Evolutionary conservation across 2,113 vertebrate species (phyloP).

Genomic region (Misgurnus anguillicaudatus): DNA sequence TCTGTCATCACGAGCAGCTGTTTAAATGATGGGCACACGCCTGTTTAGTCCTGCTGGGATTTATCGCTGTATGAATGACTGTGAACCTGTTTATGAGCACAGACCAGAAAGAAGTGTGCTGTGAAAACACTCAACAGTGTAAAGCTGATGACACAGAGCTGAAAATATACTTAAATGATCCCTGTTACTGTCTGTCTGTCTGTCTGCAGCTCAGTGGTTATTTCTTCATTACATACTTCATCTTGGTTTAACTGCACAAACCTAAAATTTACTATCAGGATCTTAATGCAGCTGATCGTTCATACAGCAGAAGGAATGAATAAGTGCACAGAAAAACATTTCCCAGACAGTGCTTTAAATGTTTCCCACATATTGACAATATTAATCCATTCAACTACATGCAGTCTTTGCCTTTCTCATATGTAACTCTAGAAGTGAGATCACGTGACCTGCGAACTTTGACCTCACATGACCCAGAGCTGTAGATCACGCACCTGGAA

Average conservation of each 20-base stretch:
- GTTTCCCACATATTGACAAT: not conserved
- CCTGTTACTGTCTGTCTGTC: not conserved
- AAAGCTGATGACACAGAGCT: conserved; percentile 30
- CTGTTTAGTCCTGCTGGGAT: conserved; percentile 47
- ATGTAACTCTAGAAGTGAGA: conserved; percentile 25
- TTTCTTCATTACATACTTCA: no score
- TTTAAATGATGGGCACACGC: not conserved
- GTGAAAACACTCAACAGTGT: conserved; percentile 32
- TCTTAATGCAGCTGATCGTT: no score
- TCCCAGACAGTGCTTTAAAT: no score
- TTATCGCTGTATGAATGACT: conserved; percentile 43
- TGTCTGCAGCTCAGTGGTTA: no score
- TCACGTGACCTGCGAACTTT: conserved; percentile 71
- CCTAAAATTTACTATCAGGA: no score
- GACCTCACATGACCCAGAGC: conserved; percentile 68
- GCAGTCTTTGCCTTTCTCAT: no score
- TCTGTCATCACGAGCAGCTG: no score
- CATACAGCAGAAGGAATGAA: no score
- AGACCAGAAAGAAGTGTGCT: conserved; percentile 7
- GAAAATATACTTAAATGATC: not conserved
- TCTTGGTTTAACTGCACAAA: no score
- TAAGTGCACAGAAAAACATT: no score
- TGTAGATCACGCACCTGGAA: conserved; percentile 72
- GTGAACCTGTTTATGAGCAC: conserved; percentile 52
- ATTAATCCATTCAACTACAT: not conserved